Evolutionary conservation across 2,888 invertebrate genomes (phyloP).

Genomic region (Nephrotoma guestfalica): DNA sequence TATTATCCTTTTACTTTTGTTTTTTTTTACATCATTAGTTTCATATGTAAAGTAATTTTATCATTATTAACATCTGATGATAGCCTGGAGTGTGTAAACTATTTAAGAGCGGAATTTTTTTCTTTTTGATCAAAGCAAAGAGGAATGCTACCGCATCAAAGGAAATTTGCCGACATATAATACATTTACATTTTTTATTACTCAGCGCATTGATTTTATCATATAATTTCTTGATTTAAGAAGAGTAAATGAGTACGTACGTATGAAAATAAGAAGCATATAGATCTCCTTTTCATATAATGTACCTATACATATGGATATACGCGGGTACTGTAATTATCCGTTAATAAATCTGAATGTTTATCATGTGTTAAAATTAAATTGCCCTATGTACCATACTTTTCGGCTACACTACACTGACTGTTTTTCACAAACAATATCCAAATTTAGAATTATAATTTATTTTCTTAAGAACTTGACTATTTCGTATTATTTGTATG

Average conservation of each 20-base stretch:
- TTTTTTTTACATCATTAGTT: background rate
- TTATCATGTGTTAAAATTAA: background rate
- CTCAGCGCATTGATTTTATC: background rate
- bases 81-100: background rate
- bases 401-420: background rate
- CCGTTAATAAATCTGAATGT: background rate
- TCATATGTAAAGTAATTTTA: background rate
- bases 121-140: constrained; percentile 35
- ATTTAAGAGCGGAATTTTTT: background rate
- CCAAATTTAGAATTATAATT: background rate
- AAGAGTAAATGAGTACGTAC: background rate
- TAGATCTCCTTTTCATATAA: background rate
- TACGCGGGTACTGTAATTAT: background rate
- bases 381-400: background rate
- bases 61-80: background rate
- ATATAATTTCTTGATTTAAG: background rate
- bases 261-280: background rate
- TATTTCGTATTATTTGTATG: background rate
- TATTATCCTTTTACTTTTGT: background rate
- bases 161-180: constrained; percentile 25
- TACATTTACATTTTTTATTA: background rate
- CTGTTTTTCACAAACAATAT: background rate
- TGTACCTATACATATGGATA: background rate
- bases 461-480: background rate
- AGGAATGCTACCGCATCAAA: constrained; percentile 34